Base-by-base conservation (phyloP, 1,140 invertebrate genomes). In the Tetraneura akinire region DNA sequence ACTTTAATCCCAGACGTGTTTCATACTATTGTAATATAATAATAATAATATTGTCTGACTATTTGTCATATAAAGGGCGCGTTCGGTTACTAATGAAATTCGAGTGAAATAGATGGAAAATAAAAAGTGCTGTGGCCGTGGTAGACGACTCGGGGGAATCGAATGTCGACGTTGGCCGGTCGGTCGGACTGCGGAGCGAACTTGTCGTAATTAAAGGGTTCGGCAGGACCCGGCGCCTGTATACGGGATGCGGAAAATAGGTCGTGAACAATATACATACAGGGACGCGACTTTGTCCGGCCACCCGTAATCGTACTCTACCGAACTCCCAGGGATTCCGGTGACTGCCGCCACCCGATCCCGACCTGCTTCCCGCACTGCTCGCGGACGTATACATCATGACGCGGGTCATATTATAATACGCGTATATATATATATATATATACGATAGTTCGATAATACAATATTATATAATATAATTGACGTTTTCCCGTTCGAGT, bases 191-290 rank as follows among this genome's bases (percentile, higher is more conserved):
- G 37, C 64, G 64, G 64, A 23, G 32, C 32, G 68, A 37, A 23
- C 45, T 45, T 18, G 47, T 71, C 55, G 53, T 78, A 78, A 78
- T 78, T 78, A 78, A 78, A 78, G 74, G 74, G 55, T 78, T 78
- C 74, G 53, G 45, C 47, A 37, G 74, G 32, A 37, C 55, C 71
- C 16, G 53, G 29, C 42, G 68, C 26, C 32, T 14, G 13, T 26
- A 21, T 23, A 16, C n/a, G 70, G 49, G 45, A 37, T 8, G 32
- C 8, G 1, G 37, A 8, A 14, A 21, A 18, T 14, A 13, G 21
- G 32, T 66, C 14, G 62, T 11, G 26, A 49, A 37, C n/a, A n/a
- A n/a, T n/a, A n/a, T n/a, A n/a, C n/a, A n/a, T n/a, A n/a, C 60
- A 16, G 60, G 21, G 47, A 78, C 45, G 74, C 55, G 53, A 78